Evolutionary conservation across 2,113 vertebrate genomes (phyloP).

Genomic region (Oreocharis arfaki): DNA sequence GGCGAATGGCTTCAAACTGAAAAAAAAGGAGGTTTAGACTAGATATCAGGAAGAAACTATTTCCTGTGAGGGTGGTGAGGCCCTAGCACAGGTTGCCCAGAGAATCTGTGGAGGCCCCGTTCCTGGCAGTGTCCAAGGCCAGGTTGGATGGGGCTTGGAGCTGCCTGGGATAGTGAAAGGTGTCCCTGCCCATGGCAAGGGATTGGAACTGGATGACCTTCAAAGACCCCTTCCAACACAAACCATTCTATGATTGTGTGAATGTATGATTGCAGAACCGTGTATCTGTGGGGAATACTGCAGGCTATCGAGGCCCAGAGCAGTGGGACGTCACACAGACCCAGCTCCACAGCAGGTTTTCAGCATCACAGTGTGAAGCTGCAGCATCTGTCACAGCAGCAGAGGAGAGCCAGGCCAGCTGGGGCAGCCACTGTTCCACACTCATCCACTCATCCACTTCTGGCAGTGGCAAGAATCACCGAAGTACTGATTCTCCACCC

Average conservation of each 20-base stretch:
- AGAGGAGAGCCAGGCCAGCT: neutral
- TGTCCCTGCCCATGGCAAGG: neutral
- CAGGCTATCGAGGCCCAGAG: neutral
- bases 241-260: neutral
- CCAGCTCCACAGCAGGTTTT: neutral
- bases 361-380: neutral
- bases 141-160: fast-evolving
- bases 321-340: neutral
- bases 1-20: neutral
- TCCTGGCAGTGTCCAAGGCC: neutral
- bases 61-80: neutral
- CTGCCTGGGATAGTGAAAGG: neutral
- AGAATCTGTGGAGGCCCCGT: neutral
- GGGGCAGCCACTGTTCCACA: neutral
- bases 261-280: neutral
- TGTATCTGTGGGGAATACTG: too few species aligned
- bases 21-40: neutral
- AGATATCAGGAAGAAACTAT: neutral
- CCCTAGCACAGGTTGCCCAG: neutral
- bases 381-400: too few species aligned
- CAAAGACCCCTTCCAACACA: neutral
- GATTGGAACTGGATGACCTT: neutral
- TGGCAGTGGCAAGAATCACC: neutral
- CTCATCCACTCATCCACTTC: too few species aligned
- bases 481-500: fast-evolving